Evolutionary conservation across 2,888 invertebrate genomes (phyloP), one percentile per base, ranked within the genome.

Genomic region (Myathropa florea): DNA sequence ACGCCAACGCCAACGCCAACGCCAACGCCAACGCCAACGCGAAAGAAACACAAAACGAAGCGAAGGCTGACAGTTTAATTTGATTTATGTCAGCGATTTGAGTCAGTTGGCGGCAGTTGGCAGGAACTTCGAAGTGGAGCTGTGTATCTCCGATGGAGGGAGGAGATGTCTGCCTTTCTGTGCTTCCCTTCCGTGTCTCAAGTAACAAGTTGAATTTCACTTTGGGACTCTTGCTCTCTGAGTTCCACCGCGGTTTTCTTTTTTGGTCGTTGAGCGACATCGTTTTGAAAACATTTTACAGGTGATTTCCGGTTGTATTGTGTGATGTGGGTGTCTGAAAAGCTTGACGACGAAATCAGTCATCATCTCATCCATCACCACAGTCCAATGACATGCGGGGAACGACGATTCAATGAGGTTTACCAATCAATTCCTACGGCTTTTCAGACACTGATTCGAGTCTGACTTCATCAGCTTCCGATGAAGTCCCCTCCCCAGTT

Each of bases 11-110:
- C 33, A 33, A 7, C 33, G 9, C 33, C 21, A 36, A 59, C 63
- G 36, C 39, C 33, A 71, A 63, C 23, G n/a, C n/a, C n/a, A n/a
- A n/a, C n/a, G 39, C 59, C 60, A 68, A 73, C 63, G 60, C 63
- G 72, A 70, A 75, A 24, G 70, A 70, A 80, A 75, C 60, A 80
- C 61, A 67, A 79, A 83, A 83, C 75, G 67, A 73, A 77, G 68
- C 73, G 60, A 85, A 77, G 79, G 86, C 86, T 86, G 86, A 86
- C 86, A 86, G 83, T 83, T 86, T 86, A 86, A 86, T 86, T 86
- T 86, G 86, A 86, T 86, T 86, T 86, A 86, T 86, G 86, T 86
- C 86, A 86, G 78, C 86, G 86, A 86, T 86, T 86, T 86, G 78
- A 79, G 83, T 86, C 83, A 46, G 70, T 83, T 83, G 78, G 83